phyloP scores from a whole-genome alignment of 2,113 vertebrate genomes.

The Atractosteus spatula region DNA sequence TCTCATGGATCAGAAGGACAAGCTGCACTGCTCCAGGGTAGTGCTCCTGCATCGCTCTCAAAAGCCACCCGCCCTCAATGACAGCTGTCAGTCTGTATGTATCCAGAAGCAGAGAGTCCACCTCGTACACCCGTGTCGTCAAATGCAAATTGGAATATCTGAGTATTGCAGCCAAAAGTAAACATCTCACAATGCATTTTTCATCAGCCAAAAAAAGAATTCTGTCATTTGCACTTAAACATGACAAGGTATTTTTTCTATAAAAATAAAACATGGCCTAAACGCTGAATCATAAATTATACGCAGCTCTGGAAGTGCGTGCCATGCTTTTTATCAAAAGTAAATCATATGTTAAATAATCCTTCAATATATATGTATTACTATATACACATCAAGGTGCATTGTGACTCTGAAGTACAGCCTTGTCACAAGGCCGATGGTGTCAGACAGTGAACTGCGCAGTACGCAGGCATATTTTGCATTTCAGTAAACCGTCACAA shows the following conservation, averaged over 20 bases:
- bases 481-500: constrained; percentile 22
- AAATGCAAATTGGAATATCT: constrained; percentile 2
- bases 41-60: constrained; percentile 36
- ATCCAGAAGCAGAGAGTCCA: background rate
- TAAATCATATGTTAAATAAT: constrained; percentile 40
- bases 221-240: constrained; percentile 35
- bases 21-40: background rate
- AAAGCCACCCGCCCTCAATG: constrained; percentile 28
- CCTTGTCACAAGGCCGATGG: constrained; percentile 44
- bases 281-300: constrained; percentile 1
- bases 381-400: constrained; percentile 66
- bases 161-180: background rate
- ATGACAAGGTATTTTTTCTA: constrained; percentile 30
- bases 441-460: constrained; percentile 24
- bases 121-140: background rate
- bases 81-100: constrained; percentile 16
- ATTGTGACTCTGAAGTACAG: constrained; percentile 42
- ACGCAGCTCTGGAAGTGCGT: background rate
- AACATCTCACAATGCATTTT: background rate
- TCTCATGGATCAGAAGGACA: constrained; percentile 33
- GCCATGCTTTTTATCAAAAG: constrained; percentile 8
- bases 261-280: constrained; percentile 30
- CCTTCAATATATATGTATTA: constrained; percentile 27
- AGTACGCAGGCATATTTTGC: constrained; percentile 8
- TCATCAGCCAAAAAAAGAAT: background rate